phyloP scores from a whole-genome alignment of 2,888 invertebrate species.

The Cantharis nigra region DNA sequence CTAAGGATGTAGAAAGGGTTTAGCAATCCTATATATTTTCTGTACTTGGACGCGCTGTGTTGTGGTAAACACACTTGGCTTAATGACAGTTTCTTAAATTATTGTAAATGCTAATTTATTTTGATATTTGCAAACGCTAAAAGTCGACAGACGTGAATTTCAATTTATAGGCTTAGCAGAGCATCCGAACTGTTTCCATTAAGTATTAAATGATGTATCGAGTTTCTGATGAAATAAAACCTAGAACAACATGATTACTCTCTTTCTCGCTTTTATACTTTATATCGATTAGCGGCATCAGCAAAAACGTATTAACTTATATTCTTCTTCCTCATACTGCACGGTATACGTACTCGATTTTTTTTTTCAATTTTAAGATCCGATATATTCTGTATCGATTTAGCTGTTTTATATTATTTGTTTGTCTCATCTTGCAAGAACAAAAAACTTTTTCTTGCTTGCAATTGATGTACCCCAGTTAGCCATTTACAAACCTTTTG shows the following conservation, averaged over 20 bases:
- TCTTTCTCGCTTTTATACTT: not conserved
- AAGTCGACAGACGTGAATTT: not conserved
- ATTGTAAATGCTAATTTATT: not conserved
- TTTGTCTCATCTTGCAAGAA: not conserved
- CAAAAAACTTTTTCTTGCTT: not conserved
- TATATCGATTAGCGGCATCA: not conserved
- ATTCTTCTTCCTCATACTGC: not conserved
- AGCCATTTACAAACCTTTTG: slow-evolving; percentile 1
- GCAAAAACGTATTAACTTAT: not conserved
- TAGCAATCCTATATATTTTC: not conserved
- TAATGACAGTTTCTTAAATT: not conserved
- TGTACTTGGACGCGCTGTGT: not conserved
- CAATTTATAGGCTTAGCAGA: slow-evolving; percentile 6
- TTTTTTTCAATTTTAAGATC: not conserved
- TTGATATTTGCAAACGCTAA: not conserved
- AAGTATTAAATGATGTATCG: slow-evolving; percentile 5
- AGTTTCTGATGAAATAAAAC: slow-evolving; percentile 2
- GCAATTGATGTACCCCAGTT: slow-evolving; percentile 1
- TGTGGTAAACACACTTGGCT: not conserved
- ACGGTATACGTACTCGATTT: not conserved
- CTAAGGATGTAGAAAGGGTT: not conserved
- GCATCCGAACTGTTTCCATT: slow-evolving; percentile 5
- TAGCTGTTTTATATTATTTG: not conserved
- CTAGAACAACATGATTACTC: slow-evolving; percentile 9
- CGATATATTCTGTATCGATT: not conserved